Evolutionary conservation across 1,140 invertebrate genomes (phyloP).

Genomic region (Meloidogyne chitwoodi): DNA sequence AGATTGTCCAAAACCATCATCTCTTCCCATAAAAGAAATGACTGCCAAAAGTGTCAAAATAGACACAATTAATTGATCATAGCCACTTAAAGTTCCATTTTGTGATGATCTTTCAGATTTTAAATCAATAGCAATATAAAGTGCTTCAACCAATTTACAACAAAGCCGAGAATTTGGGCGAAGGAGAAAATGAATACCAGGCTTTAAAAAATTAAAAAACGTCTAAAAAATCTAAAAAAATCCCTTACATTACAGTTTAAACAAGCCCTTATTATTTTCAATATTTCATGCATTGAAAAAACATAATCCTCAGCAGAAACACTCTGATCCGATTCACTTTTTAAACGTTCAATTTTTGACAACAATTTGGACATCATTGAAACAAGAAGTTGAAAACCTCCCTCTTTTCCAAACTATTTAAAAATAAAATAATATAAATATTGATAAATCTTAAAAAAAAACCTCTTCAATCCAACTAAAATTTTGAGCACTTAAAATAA

Average conservation of each 20-base stretch:
- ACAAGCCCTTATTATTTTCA: constrained; percentile 21
- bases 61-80: constrained; percentile 22
- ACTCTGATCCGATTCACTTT: not conserved
- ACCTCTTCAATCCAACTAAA: constrained; percentile 30
- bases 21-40: constrained; percentile 8
- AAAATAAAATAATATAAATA: not conserved
- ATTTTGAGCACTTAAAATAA: constrained; percentile 9
- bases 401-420: constrained; percentile 30
- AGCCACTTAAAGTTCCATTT: not conserved
- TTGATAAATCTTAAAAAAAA: not conserved
- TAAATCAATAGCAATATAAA: constrained; percentile 17
- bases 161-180: constrained; percentile 19
- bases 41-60: constrained; percentile 15
- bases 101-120: constrained; percentile 1
- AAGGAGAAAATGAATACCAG: constrained; percentile 28
- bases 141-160: constrained; percentile 24
- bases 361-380: constrained; percentile 17
- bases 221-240: not conserved
- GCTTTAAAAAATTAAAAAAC: constrained; percentile 11
- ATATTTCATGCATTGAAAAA: constrained; percentile 19
- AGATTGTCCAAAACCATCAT: not conserved
- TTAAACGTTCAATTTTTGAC: constrained; percentile 18
- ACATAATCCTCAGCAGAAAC: constrained; percentile 22
- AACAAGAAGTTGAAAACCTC: constrained; percentile 29
- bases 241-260: constrained; percentile 21